These are phyloP conservation scores for Zele albiditarsus DNA, from an alignment of 2,888 invertebrate species.

Conservation along the genomic window DNA sequence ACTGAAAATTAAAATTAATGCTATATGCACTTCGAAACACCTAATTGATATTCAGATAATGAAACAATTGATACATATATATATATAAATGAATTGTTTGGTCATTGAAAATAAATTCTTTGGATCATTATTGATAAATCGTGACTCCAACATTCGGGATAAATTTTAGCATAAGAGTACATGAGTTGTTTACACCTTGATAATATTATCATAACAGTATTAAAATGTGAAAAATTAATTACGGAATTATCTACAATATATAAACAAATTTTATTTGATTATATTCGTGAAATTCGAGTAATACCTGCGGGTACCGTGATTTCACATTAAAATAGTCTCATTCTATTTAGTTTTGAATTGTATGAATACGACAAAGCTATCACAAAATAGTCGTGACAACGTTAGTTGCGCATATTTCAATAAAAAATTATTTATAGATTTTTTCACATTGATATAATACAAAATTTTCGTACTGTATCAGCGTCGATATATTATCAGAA, in stretches of 20 bases:
- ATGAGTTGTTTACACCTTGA: too few relatives aligned
- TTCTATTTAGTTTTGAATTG: background rate
- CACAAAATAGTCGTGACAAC: background rate
- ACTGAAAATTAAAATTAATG: too few relatives aligned
- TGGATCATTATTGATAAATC: too few relatives aligned
- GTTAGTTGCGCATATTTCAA: background rate
- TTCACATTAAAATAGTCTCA: background rate
- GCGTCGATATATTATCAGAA: slow-evolving; percentile 4
- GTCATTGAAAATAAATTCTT: too few relatives aligned
- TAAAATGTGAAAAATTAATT: background rate
- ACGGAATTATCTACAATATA: background rate
- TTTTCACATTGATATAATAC: background rate
- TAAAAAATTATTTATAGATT: background rate
- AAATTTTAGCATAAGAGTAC: too few relatives aligned
- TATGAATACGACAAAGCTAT: slow-evolving; percentile 2
- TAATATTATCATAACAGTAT: background rate
- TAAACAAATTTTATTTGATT: background rate
- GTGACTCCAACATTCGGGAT: too few relatives aligned
- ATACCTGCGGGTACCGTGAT: slow-evolving; percentile 29
- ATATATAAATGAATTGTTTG: too few relatives aligned
- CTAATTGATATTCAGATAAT: too few relatives aligned
- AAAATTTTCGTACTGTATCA: background rate
- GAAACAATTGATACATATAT: too few relatives aligned
- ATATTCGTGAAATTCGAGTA: background rate
- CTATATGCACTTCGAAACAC: too few relatives aligned